Evolutionary conservation across 2,113 vertebrate species (phyloP), one percentile per base, ranked within the genome.

Genomic region (Aythya baeri): DNA sequence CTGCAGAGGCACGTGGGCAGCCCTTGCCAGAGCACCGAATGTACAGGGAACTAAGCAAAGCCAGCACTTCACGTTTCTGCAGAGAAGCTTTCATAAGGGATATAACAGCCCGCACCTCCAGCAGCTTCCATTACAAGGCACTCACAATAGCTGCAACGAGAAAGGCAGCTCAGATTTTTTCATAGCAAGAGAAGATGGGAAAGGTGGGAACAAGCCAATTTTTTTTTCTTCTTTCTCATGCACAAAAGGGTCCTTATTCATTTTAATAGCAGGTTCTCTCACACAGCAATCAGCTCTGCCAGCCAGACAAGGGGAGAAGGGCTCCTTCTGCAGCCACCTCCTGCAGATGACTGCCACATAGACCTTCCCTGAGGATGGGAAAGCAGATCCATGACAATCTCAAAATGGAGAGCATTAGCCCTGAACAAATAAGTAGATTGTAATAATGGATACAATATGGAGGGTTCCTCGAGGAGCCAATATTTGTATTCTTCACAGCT

Each of bases 401-500:
- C 72, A 57, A 67, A 88, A 59, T 13, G 59, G 41, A 92, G 83
- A 88, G 44, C 32, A 49, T 55, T 54, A 93, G 63, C 65, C 72
- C 61, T 36, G 82, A 85, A 86, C 83, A 78, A 94, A 74, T 63
- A 46, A 67, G 34, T 13, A 50, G 83, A 55, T 71, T 91, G 86
- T 70, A 88, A 13, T 88, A 91, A 95, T 67, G 52, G 91, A 52
- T 73, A 55, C 89, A 93, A 43, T 2, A 17, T 14, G 80, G 89
- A 86, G 73, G 34, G 59, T 78, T 92, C 91, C 77, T 95, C 2
- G 0, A 84, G 76, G 54, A 95, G 86, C 92, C 94, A 94, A 18
- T 86, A 86, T 68, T 84, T 91, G 85, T 86, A 55, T 94, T 91
- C 80, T 75, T 94, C 93, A 71, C 93, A 94, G 88, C 65, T 91